A percentile compares a stretch with the other conserved stretches of the same genome.
These are phyloP conservation scores for Stenurella melanura DNA, from an alignment of 2,888 invertebrate species.

Conservation along the genomic window DNA sequence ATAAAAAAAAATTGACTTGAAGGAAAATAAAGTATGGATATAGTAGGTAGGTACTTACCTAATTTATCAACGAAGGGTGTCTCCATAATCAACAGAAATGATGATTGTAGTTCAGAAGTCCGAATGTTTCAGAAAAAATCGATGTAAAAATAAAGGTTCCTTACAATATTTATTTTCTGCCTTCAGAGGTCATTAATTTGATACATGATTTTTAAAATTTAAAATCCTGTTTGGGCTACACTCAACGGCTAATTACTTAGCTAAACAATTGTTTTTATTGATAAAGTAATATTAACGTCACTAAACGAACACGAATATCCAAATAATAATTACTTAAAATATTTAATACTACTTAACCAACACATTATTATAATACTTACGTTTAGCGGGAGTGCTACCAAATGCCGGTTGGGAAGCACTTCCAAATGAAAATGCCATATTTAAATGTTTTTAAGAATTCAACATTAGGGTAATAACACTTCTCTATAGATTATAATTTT, in stretches of 20 bases:
- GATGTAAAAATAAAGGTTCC: too few species aligned
- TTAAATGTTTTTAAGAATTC: slow-evolving; percentile 15
- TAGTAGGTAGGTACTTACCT: too few species aligned
- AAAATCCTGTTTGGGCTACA: not conserved
- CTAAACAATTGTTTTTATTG: not conserved
- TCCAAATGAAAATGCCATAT: slow-evolving; percentile 67
- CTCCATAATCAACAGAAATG: too few species aligned
- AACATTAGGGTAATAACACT: not conserved
- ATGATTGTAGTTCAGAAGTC: too few species aligned
- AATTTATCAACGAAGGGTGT: too few species aligned
- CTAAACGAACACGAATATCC: not conserved
- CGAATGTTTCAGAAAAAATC: too few species aligned
- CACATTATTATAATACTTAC: slow-evolving; percentile 59
- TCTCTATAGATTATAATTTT: not conserved
- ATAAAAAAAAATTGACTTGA: too few species aligned
- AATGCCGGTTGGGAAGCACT: slow-evolving; percentile 61
- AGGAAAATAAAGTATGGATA: too few species aligned
- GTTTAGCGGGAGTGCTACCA: slow-evolving; percentile 62
- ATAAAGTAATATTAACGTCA: not conserved
- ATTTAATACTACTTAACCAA: not conserved
- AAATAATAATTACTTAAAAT: not conserved
- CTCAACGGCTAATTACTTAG: not conserved
- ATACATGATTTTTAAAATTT: too few species aligned
- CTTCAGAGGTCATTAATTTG: too few species aligned
- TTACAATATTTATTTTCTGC: too few species aligned